Evolutionary conservation across 2,888 invertebrate genomes (phyloP), one percentile per base, ranked within the genome.

Genomic region (Orthosia incerta): DNA sequence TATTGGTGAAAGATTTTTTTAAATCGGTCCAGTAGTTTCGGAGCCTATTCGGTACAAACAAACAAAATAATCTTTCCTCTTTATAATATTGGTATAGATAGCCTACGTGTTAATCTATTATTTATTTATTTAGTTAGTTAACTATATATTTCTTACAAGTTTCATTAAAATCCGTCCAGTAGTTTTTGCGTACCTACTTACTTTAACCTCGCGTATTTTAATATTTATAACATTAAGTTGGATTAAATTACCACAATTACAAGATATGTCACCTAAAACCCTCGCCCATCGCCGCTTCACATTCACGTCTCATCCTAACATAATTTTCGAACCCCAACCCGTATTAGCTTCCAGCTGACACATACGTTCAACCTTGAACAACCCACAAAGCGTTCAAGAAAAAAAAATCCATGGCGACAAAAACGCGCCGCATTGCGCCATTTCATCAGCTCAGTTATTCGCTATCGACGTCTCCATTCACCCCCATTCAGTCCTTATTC

Each of bases 351-450:
- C 11, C 51, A 57, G 68, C 65, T 69, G 62, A 51, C 66, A 68
- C 56, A 64, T 68, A 80, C 48, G 53, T 63, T 62, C 57, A 62
- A 76, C 68, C 65, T 77, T 77, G 78, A 73, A 59, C 53, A 56
- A 12, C 23, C 46, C n/a, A 59, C 75, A 13, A 73, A 71, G 31
- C 16, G 51, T 63, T 46, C 50, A 75, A 57, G 66, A 71, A 76
- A 70, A 68, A 70, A 78, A 70, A 79, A 75, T 71, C 74, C 63
- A 45, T 71, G 74, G 59, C 62, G 70, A 76, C 78, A 81, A 67
- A 82, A 77, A 63, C 59, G 65, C 50, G 66, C 77, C 86, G 85
- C 85, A 86, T 57, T 86, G 85, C 85, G 86, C 71, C 80, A 86
- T 74, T 86, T 60, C 74, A 75, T 74, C 70, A 80, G 60, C 67